Conservation (phyloP, 1,140 invertebrate species). For the Theocolax elegans region DNA sequence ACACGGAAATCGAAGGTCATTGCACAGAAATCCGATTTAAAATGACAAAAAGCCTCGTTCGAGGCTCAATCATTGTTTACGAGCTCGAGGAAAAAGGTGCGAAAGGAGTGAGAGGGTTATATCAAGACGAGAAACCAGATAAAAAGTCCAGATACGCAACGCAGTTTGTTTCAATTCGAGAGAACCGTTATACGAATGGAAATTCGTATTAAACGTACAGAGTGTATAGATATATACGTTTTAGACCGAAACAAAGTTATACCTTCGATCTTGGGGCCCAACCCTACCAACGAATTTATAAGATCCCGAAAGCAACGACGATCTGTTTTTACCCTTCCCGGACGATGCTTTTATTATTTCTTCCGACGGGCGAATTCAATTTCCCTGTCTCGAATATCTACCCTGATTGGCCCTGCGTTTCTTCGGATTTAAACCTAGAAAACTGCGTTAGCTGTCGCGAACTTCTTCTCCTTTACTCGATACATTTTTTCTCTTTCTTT, state of each 20-base stretch:
- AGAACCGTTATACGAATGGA: slow-evolving; percentile 41
- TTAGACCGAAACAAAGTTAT: background rate
- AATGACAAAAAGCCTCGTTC: background rate
- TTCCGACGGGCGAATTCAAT: slow-evolving; percentile 8
- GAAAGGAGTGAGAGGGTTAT: background rate
- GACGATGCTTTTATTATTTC: too few relatives aligned
- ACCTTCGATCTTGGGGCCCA: background rate
- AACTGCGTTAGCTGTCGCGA: background rate
- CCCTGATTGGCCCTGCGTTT: slow-evolving; percentile 21
- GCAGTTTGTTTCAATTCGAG: slow-evolving; percentile 22
- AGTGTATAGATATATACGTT: background rate
- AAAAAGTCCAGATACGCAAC: background rate
- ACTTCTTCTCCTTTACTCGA: background rate
- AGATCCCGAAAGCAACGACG: background rate
- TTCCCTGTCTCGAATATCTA: slow-evolving; percentile 21
- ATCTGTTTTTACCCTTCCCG: too few relatives aligned
- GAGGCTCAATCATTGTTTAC: slow-evolving; percentile 11
- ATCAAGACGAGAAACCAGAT: background rate
- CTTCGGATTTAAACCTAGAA: slow-evolving; percentile 5
- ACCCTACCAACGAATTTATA: background rate
- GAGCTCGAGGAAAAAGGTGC: background rate
- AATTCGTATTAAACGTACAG: slow-evolving; percentile 37
- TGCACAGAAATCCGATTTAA: background rate
- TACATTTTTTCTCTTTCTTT: background rate
- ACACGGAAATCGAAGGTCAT: background rate